Evolutionary conservation across 2,113 vertebrate species (phyloP).

Genomic region (Scomber colias): DNA sequence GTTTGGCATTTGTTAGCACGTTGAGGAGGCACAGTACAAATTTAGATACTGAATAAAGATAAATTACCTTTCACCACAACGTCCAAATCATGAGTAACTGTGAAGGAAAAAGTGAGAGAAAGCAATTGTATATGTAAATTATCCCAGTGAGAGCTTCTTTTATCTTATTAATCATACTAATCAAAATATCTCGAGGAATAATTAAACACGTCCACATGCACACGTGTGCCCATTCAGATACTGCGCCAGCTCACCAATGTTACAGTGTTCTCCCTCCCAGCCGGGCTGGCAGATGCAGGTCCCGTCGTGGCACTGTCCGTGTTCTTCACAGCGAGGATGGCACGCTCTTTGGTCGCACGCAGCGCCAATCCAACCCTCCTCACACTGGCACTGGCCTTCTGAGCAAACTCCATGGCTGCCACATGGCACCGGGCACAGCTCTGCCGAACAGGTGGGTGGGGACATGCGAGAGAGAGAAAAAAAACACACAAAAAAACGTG

Average conservation of each 20-base stretch:
- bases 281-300: conserved; percentile 97
- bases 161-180: conserved; percentile 34
- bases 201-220: conserved; percentile 46
- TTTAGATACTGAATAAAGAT: conserved; percentile 29
- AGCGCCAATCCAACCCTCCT: conserved; percentile 94
- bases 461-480: conserved; percentile 31
- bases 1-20: conserved; percentile 20
- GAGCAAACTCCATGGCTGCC: conserved; percentile 93
- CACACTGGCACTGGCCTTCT: conserved; percentile 92
- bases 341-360: conserved; percentile 93
- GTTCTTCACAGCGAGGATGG: conserved; percentile 93
- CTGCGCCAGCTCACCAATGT: conserved; percentile 89
- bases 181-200: conserved; percentile 54
- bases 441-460: conserved; percentile 80
- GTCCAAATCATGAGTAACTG: conserved; percentile 85
- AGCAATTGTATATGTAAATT: conserved; percentile 32
- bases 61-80: conserved; percentile 85
- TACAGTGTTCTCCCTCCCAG: conserved; percentile 99
- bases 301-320: conserved; percentile 95
- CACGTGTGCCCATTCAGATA: no score
- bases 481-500: conserved; percentile 21
- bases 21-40: conserved; percentile 17
- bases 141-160: conserved; percentile 34
- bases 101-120: conserved; percentile 22
- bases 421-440: conserved; percentile 94